Evolutionary conservation across 1,140 invertebrate species (phyloP).

Genomic region (Lordiphosa stackelbergi): DNA sequence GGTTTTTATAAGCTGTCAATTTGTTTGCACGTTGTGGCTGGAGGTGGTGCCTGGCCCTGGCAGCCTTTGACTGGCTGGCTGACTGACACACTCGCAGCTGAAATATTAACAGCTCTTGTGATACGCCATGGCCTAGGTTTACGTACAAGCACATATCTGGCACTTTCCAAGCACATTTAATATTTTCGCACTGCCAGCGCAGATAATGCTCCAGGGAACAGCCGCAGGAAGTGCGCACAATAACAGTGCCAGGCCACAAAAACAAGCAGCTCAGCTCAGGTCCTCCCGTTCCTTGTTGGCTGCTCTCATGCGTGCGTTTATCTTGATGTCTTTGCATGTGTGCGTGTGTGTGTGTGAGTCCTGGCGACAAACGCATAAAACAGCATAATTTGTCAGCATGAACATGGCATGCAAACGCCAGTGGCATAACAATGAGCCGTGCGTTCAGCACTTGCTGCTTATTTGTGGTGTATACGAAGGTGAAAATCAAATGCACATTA

Average conservation of each 20-base stretch:
- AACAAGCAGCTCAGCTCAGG: slow-evolving; percentile 48
- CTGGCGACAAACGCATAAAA: slow-evolving; percentile 70
- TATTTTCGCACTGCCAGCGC: slow-evolving; percentile 47
- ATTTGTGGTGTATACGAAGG: slow-evolving; percentile 19
- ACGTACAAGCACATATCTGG: slow-evolving; percentile 20
- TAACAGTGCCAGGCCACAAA: slow-evolving; percentile 42
- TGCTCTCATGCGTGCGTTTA: slow-evolving; percentile 57
- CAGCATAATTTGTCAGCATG: slow-evolving; percentile 72
- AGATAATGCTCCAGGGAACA: slow-evolving; percentile 67
- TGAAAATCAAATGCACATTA: not conserved
- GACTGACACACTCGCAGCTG: slow-evolving; percentile 56
- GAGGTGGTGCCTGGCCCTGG: slow-evolving; percentile 6
- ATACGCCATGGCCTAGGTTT: slow-evolving; percentile 38
- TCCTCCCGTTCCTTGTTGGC: slow-evolving; percentile 25
- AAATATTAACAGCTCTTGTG: slow-evolving; percentile 61
- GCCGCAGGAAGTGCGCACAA: slow-evolving; percentile 23
- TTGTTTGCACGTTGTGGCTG: slow-evolving; percentile 59
- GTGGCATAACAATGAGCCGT: slow-evolving; percentile 61
- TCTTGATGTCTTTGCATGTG: slow-evolving; percentile 39
- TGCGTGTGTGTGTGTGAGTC: slow-evolving; percentile 7
- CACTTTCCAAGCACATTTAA: slow-evolving; percentile 56
- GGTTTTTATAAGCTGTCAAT: slow-evolving; percentile 74
- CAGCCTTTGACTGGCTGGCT: slow-evolving; percentile 4
- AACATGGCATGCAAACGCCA: slow-evolving; percentile 48
- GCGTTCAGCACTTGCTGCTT: slow-evolving; percentile 7